These are phyloP conservation scores for Meta bourneti DNA, from an alignment of 2,888 invertebrate species.

Conservation along the genomic window DNA sequence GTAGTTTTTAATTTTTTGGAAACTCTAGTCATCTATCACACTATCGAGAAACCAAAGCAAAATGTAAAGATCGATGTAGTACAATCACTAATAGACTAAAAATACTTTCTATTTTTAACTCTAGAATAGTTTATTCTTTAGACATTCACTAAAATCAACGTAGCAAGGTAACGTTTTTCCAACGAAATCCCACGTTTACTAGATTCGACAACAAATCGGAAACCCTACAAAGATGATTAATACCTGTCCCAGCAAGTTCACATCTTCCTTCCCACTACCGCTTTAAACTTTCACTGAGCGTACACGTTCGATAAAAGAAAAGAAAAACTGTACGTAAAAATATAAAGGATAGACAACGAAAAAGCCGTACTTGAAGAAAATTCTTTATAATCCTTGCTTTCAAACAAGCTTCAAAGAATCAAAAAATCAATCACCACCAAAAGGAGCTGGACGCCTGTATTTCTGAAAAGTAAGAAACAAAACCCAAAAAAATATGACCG, in stretches of 20 bases:
- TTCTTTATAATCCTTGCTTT: slow-evolving; percentile 34
- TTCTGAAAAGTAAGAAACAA: neutral
- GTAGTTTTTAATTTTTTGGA: too few relatives aligned
- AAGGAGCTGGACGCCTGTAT: neutral
- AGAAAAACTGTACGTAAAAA: neutral
- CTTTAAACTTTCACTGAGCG: neutral
- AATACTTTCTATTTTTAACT: too few relatives aligned
- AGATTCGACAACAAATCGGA: neutral
- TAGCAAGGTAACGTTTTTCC: too few relatives aligned
- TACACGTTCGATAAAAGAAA: neutral
- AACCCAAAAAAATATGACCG: slow-evolving; percentile 36
- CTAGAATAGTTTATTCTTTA: too few relatives aligned
- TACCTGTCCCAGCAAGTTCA: neutral
- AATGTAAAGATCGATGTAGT: too few relatives aligned
- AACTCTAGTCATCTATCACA: too few relatives aligned
- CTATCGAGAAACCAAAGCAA: too few relatives aligned
- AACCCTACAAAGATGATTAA: neutral
- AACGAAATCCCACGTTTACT: neutral
- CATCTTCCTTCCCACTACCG: neutral
- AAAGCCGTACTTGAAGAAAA: slow-evolving; percentile 3
- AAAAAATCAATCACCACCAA: slow-evolving; percentile 20
- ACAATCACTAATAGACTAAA: too few relatives aligned
- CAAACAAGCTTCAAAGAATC: slow-evolving; percentile 2
- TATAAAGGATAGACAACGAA: neutral
- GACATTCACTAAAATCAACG: too few relatives aligned